phyloP scores from a whole-genome alignment of 2,797 vertebrate genomes.

The Gobionotothen gibberifrons region DNA sequence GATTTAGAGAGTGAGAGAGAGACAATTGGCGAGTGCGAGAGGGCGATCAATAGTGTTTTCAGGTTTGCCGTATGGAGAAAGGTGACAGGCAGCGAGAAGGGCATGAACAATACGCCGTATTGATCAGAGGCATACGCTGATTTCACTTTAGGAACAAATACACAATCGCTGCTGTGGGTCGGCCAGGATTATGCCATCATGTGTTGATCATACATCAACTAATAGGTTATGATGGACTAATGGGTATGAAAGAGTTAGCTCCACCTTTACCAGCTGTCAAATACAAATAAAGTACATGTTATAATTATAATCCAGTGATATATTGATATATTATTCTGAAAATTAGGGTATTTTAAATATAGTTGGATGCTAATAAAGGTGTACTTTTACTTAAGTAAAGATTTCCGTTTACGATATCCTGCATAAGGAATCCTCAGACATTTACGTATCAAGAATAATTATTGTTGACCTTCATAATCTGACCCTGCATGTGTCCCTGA shows the following conservation, averaged over 20 bases:
- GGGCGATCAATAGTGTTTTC: slow-evolving; percentile 70
- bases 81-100: slow-evolving; percentile 62
- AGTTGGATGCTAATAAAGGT: too few relatives aligned
- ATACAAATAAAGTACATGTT: too few relatives aligned
- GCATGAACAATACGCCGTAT: slow-evolving; percentile 51
- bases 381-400: too few relatives aligned
- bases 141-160: slow-evolving; percentile 34
- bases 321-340: too few relatives aligned
- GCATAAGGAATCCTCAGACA: background rate
- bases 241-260: too few relatives aligned
- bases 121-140: slow-evolving; percentile 52
- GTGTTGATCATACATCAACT: background rate
- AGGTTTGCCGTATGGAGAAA: slow-evolving; percentile 62
- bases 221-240: too few relatives aligned
- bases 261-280: too few relatives aligned
- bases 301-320: too few relatives aligned
- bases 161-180: background rate
- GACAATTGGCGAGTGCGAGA: slow-evolving; percentile 52
- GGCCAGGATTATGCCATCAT: background rate
- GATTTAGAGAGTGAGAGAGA: slow-evolving; percentile 67
- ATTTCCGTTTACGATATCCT: too few relatives aligned
- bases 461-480: slow-evolving; percentile 71
- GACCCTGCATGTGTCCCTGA: slow-evolving; percentile 58
- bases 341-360: too few relatives aligned
- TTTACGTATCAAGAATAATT: slow-evolving; percentile 30